These are phyloP conservation scores for Ophonus ardosiacus DNA, from an alignment of 2,888 invertebrate species.

Conservation along the genomic window DNA sequence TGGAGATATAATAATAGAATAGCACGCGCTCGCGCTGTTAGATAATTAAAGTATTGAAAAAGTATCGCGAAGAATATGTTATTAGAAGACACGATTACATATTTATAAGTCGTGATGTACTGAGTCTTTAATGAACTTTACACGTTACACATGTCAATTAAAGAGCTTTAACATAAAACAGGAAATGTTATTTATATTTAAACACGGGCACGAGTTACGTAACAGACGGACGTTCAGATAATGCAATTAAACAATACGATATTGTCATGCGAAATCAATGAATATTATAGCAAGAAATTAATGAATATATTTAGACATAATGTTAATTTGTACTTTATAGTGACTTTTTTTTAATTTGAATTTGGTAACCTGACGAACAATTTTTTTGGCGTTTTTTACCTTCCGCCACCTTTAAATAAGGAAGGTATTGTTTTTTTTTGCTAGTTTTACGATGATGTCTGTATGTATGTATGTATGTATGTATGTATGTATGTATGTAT, in stretches of 20 bases:
- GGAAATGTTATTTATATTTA: slow-evolving; percentile 37
- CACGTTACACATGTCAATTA: slow-evolving; percentile 47
- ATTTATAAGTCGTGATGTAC: slow-evolving; percentile 50
- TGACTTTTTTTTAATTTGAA: too few relatives aligned
- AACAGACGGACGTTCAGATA: not conserved
- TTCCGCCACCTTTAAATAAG: too few relatives aligned
- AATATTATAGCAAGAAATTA: not conserved
- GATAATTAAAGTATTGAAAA: slow-evolving; percentile 45
- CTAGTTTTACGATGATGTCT: too few relatives aligned
- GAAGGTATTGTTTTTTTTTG: too few relatives aligned
- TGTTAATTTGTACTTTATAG: too few relatives aligned
- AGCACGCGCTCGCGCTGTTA: slow-evolving; percentile 8
- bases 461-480: too few relatives aligned
- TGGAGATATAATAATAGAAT: not conserved
- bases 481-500: too few relatives aligned
- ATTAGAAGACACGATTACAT: slow-evolving; percentile 35
- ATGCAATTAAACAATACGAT: not conserved
- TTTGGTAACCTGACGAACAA: too few relatives aligned
- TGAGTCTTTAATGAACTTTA: slow-evolving; percentile 48
- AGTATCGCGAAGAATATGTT: slow-evolving; percentile 23
- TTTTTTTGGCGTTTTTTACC: too few relatives aligned
- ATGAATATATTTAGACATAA: not conserved
- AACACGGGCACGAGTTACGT: slow-evolving; percentile 7
- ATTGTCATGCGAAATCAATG: not conserved
- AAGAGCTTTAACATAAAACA: slow-evolving; percentile 44